Evolutionary conservation across 1,140 invertebrate genomes (phyloP).

Genomic region (Lordiphosa clarofinis): DNA sequence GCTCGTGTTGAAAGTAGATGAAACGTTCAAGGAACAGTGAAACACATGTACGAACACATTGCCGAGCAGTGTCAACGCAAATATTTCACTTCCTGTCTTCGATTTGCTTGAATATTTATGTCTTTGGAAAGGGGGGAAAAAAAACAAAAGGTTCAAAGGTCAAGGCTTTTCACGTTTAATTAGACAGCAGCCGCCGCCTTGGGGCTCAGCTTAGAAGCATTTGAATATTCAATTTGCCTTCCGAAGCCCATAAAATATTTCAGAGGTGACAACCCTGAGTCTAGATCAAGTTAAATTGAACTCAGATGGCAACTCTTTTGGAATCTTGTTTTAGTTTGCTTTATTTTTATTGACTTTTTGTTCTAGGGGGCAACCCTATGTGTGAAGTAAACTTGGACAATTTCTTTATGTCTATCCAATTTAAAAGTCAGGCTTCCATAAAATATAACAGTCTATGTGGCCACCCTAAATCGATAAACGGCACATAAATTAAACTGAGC

Average conservation of each 20-base stretch:
- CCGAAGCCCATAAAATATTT: neutral
- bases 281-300: neutral
- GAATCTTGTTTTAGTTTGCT: too few species aligned
- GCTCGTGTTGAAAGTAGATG: slow-evolving; percentile 17
- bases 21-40: slow-evolving; percentile 10
- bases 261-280: neutral
- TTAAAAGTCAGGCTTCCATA: too few species aligned
- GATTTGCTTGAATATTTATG: slow-evolving; percentile 33
- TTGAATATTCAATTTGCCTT: slow-evolving; percentile 46
- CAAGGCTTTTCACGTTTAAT: slow-evolving; percentile 68
- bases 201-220: slow-evolving; percentile 12
- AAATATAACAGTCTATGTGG: too few species aligned
- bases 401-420: too few species aligned
- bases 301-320: too few species aligned
- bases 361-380: too few species aligned
- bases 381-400: too few species aligned
- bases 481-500: too few species aligned
- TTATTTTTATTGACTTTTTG: too few species aligned
- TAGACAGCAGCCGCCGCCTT: slow-evolving; percentile 27
- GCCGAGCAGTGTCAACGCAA: slow-evolving; percentile 60
- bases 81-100: slow-evolving; percentile 72
- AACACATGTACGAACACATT: slow-evolving; percentile 46
- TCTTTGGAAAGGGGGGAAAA: neutral
- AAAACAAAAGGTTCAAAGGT: slow-evolving; percentile 56
- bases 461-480: too few species aligned